A percentile compares a stretch with the other conserved stretches of the same genome.
phyloP scores from a whole-genome alignment of 1,140 invertebrate genomes.

The Saccostrea echinata region DNA sequence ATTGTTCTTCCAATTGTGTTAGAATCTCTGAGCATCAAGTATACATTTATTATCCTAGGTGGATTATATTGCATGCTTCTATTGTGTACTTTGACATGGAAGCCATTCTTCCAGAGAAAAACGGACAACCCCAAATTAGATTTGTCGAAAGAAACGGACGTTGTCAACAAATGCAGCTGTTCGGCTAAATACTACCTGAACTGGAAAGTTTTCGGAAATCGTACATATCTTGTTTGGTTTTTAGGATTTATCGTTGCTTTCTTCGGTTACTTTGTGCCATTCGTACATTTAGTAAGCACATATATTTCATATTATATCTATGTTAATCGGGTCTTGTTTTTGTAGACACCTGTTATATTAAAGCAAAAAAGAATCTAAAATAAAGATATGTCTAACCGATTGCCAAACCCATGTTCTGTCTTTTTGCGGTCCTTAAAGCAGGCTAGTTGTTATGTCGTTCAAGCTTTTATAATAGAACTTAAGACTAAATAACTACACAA shows the following conservation, averaged over 20 bases:
- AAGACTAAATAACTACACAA: too few species aligned
- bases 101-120: slow-evolving; percentile 83
- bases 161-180: slow-evolving; percentile 69
- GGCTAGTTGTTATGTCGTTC: too few species aligned
- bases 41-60: slow-evolving; percentile 84
- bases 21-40: slow-evolving; percentile 83
- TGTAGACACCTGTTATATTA: too few species aligned
- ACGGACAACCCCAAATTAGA: slow-evolving; percentile 55
- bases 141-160: slow-evolving; percentile 71
- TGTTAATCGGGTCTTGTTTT: too few species aligned
- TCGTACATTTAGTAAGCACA: slow-evolving; percentile 90
- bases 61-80: slow-evolving; percentile 87
- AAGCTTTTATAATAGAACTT: too few species aligned
- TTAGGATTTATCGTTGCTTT: slow-evolving; percentile 90
- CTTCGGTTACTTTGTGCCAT: slow-evolving; percentile 96
- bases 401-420: too few species aligned
- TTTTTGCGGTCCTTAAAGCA: too few species aligned
- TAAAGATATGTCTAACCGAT: too few species aligned
- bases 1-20: slow-evolving; percentile 86
- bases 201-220: slow-evolving; percentile 90
- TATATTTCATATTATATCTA: too few species aligned
- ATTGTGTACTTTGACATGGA: slow-evolving; percentile 90
- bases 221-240: slow-evolving; percentile 92
- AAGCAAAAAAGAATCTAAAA: too few species aligned
- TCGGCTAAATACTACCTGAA: slow-evolving; percentile 83